phyloP scores from a whole-genome alignment of 1,140 invertebrate species.

The Platyura marginata region DNA sequence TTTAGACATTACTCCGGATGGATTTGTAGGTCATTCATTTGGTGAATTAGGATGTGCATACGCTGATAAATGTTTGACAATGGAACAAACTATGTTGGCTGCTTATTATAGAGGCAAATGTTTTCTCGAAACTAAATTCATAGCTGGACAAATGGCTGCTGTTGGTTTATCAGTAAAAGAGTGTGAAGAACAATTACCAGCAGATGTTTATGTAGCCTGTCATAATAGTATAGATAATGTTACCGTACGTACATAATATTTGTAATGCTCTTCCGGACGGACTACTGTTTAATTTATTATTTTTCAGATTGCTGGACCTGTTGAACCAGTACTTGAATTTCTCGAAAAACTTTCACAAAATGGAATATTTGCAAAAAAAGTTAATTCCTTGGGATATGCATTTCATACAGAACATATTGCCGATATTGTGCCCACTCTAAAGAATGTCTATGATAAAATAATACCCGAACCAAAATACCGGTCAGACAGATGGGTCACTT shows the following conservation, averaged over 20 bases:
- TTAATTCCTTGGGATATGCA: constrained; percentile 38
- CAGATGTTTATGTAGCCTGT: constrained; percentile 42
- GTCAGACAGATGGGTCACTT: constrained; percentile 52
- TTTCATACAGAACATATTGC: constrained; percentile 48
- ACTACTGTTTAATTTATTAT: background rate
- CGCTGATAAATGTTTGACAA: constrained; percentile 50
- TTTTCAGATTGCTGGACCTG: constrained; percentile 46
- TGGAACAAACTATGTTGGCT: constrained; percentile 44
- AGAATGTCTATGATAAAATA: constrained; percentile 40
- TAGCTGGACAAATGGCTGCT: constrained; percentile 48
- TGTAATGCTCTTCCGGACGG: background rate
- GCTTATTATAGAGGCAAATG: constrained; percentile 40
- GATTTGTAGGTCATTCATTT: constrained; percentile 53
- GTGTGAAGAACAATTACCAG: constrained; percentile 16
- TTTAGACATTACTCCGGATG: constrained; percentile 42
- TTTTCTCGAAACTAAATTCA: constrained; percentile 31
- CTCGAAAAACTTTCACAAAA: constrained; percentile 24
- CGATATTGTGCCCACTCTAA: constrained; percentile 38
- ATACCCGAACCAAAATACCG: constrained; percentile 33
- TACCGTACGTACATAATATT: constrained; percentile 24
- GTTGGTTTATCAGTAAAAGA: constrained; percentile 28
- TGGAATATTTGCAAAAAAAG: constrained; percentile 37
- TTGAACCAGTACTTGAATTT: constrained; percentile 14
- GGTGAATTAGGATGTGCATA: constrained; percentile 57
- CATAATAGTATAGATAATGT: constrained; percentile 50